A percentile compares a stretch with the other conserved stretches of the same genome.
These are phyloP conservation scores for Epizoanthus stellaris DNA, from an alignment of 92 coral and sea anemone genomes.

Conservation along the genomic window DNA sequence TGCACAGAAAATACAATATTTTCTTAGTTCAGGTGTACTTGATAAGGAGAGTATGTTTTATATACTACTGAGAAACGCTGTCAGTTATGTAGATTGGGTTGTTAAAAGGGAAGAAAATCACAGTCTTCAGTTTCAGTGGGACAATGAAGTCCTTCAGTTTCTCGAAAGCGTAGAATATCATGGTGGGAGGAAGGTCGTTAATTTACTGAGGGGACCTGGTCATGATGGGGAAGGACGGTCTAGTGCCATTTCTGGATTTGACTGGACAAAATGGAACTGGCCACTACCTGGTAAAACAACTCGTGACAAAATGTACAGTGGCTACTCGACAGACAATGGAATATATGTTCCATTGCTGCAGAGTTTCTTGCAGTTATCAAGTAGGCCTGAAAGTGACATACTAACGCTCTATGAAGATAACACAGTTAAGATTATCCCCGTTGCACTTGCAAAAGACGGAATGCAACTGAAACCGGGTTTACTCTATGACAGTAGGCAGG, in stretches of 20 bases:
- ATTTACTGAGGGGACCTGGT: too few relatives aligned
- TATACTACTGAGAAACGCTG: too few relatives aligned
- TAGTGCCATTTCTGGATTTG: slow-evolving; percentile 45
- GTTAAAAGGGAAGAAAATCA: too few relatives aligned
- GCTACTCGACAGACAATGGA: slow-evolving; percentile 54
- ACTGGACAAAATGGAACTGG: slow-evolving; percentile 66
- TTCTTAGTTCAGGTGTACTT: too few relatives aligned
- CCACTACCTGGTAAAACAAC: slow-evolving; percentile 22
- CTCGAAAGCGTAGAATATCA: too few relatives aligned
- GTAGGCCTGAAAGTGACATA: too few relatives aligned
- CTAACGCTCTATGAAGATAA: neutral
- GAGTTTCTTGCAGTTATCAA: neutral
- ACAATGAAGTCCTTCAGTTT: too few relatives aligned
- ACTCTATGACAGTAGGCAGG: slow-evolving; percentile 60
- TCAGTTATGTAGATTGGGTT: too few relatives aligned
- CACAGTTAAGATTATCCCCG: slow-evolving; percentile 55
- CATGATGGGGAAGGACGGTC: slow-evolving; percentile 40
- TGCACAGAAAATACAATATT: too few relatives aligned
- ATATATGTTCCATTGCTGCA: slow-evolving; percentile 36
- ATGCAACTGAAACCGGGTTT: slow-evolving; percentile 66
- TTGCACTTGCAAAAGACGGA: slow-evolving; percentile 59
- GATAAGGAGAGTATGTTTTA: too few relatives aligned
- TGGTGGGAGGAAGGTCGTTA: too few relatives aligned
- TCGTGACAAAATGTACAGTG: slow-evolving; percentile 43
- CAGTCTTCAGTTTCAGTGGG: too few relatives aligned